phyloP scores from a whole-genome alignment of 2,113 vertebrate species.

The Daboia siamensis region DNA sequence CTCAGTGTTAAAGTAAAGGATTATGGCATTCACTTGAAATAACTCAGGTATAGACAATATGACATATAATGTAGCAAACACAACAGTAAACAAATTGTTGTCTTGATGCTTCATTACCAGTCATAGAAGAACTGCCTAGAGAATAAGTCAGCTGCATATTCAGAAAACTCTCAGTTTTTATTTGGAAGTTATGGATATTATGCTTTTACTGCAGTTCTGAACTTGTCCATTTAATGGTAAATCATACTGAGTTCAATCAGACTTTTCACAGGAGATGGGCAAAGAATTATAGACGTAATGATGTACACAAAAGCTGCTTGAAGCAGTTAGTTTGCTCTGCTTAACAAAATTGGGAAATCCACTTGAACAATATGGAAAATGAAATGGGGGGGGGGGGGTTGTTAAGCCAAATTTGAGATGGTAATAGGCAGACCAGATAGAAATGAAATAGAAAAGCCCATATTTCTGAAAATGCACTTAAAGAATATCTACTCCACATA shows the following conservation, averaged over 20 bases:
- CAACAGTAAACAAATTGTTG: not conserved
- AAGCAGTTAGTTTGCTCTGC: slow-evolving; percentile 6
- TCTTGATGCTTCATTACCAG: slow-evolving; percentile 13
- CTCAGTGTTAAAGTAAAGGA: slow-evolving; percentile 36
- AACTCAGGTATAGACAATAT: slow-evolving; percentile 24
- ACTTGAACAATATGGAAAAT: not conserved
- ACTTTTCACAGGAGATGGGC: not conserved
- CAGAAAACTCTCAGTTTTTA: not conserved
- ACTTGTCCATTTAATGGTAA: not conserved
- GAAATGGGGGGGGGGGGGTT: not conserved
- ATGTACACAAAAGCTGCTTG: slow-evolving; percentile 16
- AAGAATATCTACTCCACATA: not conserved
- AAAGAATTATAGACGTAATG: not conserved
- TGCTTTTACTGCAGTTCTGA: not conserved
- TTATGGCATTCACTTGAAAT: slow-evolving; percentile 33
- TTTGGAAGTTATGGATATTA: slow-evolving; percentile 30
- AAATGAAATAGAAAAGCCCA: not conserved
- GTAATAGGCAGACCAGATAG: not conserved
- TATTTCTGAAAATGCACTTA: not conserved
- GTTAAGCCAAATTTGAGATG: not conserved
- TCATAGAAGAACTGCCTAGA: not conserved
- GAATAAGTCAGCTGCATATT: not conserved
- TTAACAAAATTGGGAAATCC: not conserved
- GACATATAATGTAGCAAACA: not conserved
- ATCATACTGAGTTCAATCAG: not conserved